Percentiles rank a stretch among this genome's conserved stretches.
These are phyloP conservation scores for Phalanger gymnotis DNA, from an alignment of 2,797 vertebrate genomes.

Conservation along the genomic window DNA sequence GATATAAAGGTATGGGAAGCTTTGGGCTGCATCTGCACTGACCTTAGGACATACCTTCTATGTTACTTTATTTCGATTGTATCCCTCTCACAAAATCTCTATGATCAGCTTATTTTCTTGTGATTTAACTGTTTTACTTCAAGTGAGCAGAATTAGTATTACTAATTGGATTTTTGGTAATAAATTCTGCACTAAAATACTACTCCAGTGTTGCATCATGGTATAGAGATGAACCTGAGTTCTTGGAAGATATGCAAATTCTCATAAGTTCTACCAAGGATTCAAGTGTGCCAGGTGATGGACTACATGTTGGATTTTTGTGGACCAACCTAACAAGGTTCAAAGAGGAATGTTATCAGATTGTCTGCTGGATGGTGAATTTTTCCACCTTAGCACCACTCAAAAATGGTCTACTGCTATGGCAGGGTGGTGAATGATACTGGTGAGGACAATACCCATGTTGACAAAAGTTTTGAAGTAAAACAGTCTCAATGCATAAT, in stretches of 20 bases:
- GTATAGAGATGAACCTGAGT: neutral
- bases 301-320: neutral
- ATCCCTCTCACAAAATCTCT: neutral
- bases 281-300: neutral
- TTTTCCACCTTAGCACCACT: neutral
- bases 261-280: neutral
- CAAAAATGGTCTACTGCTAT: neutral
- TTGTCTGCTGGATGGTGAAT: neutral
- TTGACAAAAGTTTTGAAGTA: neutral
- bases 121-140: neutral
- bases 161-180: neutral
- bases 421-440: neutral
- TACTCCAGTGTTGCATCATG: neutral
- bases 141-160: neutral
- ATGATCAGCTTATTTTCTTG: neutral
- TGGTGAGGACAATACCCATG: neutral
- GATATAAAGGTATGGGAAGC: neutral
- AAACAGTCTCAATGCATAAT: neutral
- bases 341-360: neutral
- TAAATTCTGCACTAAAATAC: neutral
- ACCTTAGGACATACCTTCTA: neutral
- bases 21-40: neutral
- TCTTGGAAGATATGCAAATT: neutral
- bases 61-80: neutral
- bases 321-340: neutral